Base-by-base conservation (phyloP, 1,140 invertebrate genomes). In the Tetragnatha versicolor region DNA sequence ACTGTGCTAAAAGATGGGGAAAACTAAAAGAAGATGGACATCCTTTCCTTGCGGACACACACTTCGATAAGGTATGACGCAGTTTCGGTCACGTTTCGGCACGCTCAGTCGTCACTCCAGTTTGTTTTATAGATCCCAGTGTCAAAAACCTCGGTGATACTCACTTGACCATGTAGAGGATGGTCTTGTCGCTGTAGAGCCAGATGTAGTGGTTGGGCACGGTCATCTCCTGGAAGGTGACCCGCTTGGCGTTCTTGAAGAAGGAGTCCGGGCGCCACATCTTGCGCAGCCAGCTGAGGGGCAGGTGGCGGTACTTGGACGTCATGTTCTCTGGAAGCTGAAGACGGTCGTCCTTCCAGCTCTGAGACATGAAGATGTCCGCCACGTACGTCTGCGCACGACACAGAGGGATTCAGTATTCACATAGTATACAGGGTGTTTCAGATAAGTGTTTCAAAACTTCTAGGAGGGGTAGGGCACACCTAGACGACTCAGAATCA, bases 291-390 rank as follows among this genome's bases (percentile, higher is more conserved):
- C 81, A 82, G 22, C 53, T 78, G 12, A 82, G 29, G 0, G 82
- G 82, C 1, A 82, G 72, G 10, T 82, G 65, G 14, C 80, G 80
- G 42, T 81, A 81, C 25, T 80, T 79, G 1, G 70, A 39, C 2
- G 79, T 83, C 25, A 70, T 72, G 49, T 83, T 81, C 42, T 82
- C 75, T 4, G 82, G 82, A 14, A 83, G 53, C 5, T 69, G 72
- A 4, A 83, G 66, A 14, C 82, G 61, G 77, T 93, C 92, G 87
- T 96, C 94, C 29, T 93, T 88, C 94, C 94, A 96, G 83, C 92
- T 94, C 89, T 95, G 94, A 77, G 93, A 94, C 82, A 96, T 88
- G 85, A 95, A 96, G 85, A 96, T 94, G 84, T 96, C 94, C 14
- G 94, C 93, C 78, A 94, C 93, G 85, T 95, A 96, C 12, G 94